Evolutionary conservation across 2,888 invertebrate genomes (phyloP).

Genomic region (Hyposoter dolosus): DNA sequence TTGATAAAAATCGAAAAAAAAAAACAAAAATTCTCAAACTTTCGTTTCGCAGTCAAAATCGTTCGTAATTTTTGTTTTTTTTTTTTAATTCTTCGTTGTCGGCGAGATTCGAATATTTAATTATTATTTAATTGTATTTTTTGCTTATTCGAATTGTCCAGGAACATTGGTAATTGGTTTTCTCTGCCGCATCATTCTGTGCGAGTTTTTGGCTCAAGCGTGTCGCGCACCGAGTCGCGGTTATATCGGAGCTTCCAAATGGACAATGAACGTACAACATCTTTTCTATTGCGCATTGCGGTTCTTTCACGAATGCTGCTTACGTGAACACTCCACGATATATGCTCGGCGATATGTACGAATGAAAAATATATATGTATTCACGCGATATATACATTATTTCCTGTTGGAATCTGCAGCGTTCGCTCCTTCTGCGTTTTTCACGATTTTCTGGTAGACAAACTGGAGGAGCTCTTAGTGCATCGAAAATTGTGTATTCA

Average conservation of each 20-base stretch:
- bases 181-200: not conserved
- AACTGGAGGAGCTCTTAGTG: not conserved
- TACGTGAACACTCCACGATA: slow-evolving; percentile 2
- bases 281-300: slow-evolving; percentile 49
- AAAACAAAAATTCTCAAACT: no score
- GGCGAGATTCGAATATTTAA: no score
- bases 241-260: not conserved
- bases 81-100: no score
- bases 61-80: no score
- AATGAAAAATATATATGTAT: not conserved
- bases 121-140: no score
- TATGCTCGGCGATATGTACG: not conserved
- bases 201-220: not conserved
- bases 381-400: no score
- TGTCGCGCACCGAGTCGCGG: not conserved
- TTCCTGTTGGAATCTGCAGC: not conserved
- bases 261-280: slow-evolving; percentile 19
- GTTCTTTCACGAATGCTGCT: slow-evolving; percentile 42
- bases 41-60: no score
- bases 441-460: not conserved
- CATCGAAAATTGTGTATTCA: not conserved
- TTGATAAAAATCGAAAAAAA: not conserved
- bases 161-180: not conserved
- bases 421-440: not conserved
- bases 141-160: no score